Evolutionary conservation across 2,888 invertebrate species (phyloP).

Genomic region (Limnephilus rhombicus): DNA sequence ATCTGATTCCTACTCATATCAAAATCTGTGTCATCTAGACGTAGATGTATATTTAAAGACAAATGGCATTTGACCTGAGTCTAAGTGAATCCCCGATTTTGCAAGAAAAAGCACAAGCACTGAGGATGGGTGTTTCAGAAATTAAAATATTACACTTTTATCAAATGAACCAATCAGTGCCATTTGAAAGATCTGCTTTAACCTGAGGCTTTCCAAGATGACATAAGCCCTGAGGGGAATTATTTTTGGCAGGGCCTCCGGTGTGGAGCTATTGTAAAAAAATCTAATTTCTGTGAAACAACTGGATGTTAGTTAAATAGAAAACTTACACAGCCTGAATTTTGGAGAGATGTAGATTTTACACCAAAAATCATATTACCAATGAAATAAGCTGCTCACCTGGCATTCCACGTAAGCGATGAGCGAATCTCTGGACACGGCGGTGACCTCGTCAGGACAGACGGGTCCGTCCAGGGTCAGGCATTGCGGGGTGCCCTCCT

Average conservation of each 20-base stretch:
- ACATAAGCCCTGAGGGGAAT: no score
- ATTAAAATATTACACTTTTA: no score
- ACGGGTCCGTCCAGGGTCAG: constrained; percentile 85
- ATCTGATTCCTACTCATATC: not conserved
- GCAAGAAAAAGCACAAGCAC: no score
- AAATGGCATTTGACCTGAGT: no score
- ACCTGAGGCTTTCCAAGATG: no score
- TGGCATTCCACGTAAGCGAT: constrained; percentile 93
- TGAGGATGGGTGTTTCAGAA: no score
- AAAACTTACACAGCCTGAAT: not conserved
- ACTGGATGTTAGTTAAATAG: not conserved
- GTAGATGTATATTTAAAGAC: no score
- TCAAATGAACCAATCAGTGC: no score
- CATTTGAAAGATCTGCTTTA: no score
- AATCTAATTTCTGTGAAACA: not conserved
- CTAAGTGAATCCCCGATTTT: no score
- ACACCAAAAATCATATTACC: not conserved
- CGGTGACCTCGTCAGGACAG: constrained; percentile 88
- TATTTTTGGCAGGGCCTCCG: no score
- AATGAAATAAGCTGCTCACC: constrained; percentile 72
- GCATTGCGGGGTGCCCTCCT: constrained; percentile 76
- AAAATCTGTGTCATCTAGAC: not conserved
- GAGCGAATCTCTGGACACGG: constrained; percentile 89
- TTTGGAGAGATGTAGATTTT: not conserved
- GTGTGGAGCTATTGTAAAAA: no score